Base-by-base conservation (phyloP, 2,888 invertebrate species). In the Ectobius pallidus region DNA sequence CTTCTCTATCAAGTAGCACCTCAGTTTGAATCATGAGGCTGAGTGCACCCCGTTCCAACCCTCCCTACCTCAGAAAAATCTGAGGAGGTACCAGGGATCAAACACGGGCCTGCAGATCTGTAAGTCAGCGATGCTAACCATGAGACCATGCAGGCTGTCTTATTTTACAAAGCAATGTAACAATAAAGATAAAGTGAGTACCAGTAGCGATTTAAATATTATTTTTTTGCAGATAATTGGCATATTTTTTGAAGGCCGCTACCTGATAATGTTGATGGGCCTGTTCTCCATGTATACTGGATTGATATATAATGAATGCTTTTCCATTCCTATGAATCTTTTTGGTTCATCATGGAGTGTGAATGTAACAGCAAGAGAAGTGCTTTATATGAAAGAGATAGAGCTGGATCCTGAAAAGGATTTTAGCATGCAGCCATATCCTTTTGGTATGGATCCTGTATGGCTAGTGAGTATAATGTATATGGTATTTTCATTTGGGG, bases 221-320 rank as follows among this genome's bases (percentile, higher is more conserved):
- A n/a, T 79, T 81, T 3, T 20, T 52, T 52, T 52, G 22, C 52
- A 52, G 52, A 22, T 52, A 6, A 52, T 52, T 81, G 83, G 83
- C 77, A 87, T 84, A 44, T 85, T 88, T 79, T 86, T 86, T 77
- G 83, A 83, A 58, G 87, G 88, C 20, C 83, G 88, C 0, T 88
- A 88, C 79, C 84, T 88, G 73, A 87, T 88, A 73, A 81, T 87
- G 75, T 77, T 88, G 79, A 88, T 88, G 88, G 87, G 69, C 2
- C n/a, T 69, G 22, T 69, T 69, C 34, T 52, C 69, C 3, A 39
- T 69, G 30, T 69, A 69, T 81, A 86, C 87, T 58, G 88, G 88
- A 27, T 75, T 87, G 63, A 83, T 88, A 74, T 88, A 88, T 81
- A 88, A 88, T 77, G 88, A 88, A 78, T 78, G 84, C 61, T 88